Conservation (phyloP, 64 coral and sea anemone genomes). For the Pachyseris speciosa region DNA sequence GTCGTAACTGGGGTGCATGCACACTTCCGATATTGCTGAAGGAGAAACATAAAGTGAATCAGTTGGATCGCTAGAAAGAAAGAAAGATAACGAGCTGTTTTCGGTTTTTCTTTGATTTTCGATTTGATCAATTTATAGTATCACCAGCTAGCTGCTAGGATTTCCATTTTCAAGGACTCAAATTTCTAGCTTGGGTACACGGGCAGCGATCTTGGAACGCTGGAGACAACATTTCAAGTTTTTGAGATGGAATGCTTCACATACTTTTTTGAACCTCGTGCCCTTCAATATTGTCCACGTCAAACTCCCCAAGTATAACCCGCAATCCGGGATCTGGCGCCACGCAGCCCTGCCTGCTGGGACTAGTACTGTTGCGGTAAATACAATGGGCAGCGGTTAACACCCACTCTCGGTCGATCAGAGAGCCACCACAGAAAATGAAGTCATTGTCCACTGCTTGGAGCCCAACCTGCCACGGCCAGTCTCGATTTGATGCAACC, state of each 20-base stretch:
- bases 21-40: constrained; percentile 50
- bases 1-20: constrained; percentile 55
- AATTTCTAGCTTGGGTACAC: too few relatives aligned
- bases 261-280: constrained; percentile 89
- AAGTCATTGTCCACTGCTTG: constrained; percentile 23
- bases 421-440: constrained; percentile 86
- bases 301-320: constrained; percentile 87
- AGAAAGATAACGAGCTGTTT: too few relatives aligned
- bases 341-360: constrained; percentile 76
- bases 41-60: neutral
- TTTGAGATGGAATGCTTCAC: too few relatives aligned
- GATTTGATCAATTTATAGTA: too few relatives aligned
- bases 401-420: constrained; percentile 86
- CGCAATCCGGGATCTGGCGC: constrained; percentile 57
- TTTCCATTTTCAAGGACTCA: too few relatives aligned
- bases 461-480: constrained; percentile 93
- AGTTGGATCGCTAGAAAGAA: neutral
- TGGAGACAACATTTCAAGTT: too few relatives aligned
- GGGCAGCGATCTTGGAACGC: too few relatives aligned
- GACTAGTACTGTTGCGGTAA: constrained; percentile 67
- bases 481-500: constrained; percentile 70
- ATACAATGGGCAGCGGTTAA: constrained; percentile 92
- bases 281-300: constrained; percentile 78
- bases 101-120: too few relatives aligned
- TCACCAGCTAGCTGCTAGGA: too few relatives aligned